Conservation (phyloP, 2,113 vertebrate genomes). For the Macrotus californicus region DNA sequence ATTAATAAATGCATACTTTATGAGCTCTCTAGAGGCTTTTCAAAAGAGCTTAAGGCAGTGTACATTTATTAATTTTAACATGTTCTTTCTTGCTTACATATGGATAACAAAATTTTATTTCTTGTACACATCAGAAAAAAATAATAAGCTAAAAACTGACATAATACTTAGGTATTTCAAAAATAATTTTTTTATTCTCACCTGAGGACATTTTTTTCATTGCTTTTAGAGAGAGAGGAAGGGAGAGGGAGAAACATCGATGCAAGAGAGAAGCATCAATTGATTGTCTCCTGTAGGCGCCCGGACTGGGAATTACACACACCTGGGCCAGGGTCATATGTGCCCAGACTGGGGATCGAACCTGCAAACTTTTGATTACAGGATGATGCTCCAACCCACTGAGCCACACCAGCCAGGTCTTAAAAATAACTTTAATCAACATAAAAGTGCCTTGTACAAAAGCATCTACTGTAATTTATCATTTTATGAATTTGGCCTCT, state of each 20-base stretch:
- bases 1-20: slow-evolving; percentile 9
- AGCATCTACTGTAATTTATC: neutral
- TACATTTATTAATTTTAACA: neutral
- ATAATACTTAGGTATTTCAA: neutral
- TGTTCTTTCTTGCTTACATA: slow-evolving; percentile 29
- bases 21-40: slow-evolving; percentile 10
- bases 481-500: neutral
- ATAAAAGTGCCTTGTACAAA: neutral
- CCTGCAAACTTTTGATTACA: no score
- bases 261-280: no score
- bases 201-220: no score
- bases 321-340: no score
- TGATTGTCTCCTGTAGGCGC: no score
- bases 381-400: no score
- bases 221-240: no score
- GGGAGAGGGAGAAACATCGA: no score
- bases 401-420: neutral
- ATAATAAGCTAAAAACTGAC: neutral
- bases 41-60: neutral
- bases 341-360: no score
- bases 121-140: slow-evolving; percentile 14
- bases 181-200: neutral
- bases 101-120: slow-evolving; percentile 30
- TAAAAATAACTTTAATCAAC: slow-evolving; percentile 43
- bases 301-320: no score